Percentiles rank a stretch among this genome's conserved stretches.
phyloP scores from a whole-genome alignment of 2,797 vertebrate genomes.

The Paedocypris micromegethes region DNA sequence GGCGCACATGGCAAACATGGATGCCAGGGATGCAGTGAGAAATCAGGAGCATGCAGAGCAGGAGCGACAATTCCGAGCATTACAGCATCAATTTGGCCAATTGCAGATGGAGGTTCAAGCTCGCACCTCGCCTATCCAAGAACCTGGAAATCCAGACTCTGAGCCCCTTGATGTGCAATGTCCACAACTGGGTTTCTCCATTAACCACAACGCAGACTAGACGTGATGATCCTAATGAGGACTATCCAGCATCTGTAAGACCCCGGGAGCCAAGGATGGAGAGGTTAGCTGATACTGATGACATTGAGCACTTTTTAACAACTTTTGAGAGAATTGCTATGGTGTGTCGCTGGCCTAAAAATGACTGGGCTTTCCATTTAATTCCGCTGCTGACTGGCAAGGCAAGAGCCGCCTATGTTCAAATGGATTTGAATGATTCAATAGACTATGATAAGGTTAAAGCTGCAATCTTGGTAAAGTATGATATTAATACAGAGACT shows the following conservation, averaged over 20 bases:
- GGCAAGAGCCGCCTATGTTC: neutral
- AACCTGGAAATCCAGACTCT: no score
- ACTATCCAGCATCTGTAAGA: no score
- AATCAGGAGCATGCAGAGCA: neutral
- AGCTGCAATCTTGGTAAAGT: no score
- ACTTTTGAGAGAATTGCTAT: neutral
- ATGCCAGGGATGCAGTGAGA: neutral
- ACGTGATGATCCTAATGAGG: no score
- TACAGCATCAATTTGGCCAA: neutral
- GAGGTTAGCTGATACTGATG: neutral
- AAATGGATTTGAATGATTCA: no score
- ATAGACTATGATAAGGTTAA: no score
- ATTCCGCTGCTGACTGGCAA: neutral
- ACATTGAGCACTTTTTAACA: neutral
- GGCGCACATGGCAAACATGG: neutral
- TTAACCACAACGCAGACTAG: no score
- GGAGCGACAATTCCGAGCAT: neutral
- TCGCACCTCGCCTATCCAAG: neutral
- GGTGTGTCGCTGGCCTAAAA: neutral
- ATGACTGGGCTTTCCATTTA: neutral
- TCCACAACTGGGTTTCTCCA: no score
- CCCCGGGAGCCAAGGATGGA: neutral
- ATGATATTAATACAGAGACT: no score
- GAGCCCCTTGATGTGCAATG: no score
- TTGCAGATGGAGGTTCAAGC: constrained; percentile 2